phyloP scores from a whole-genome alignment of 2,797 vertebrate genomes.

The Squalus acanthias region DNA sequence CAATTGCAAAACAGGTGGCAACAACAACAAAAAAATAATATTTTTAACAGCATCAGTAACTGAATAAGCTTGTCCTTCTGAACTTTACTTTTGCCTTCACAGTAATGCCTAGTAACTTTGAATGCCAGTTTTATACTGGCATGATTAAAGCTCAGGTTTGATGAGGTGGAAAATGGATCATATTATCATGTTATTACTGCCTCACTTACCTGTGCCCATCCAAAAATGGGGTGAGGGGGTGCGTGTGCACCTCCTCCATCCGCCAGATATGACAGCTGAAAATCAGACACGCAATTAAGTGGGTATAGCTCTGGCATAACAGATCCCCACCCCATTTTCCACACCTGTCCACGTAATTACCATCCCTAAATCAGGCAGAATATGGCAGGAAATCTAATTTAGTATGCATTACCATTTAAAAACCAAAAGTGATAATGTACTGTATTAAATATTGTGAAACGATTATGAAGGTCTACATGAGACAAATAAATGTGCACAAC shows the following conservation, averaged over 20 bases:
- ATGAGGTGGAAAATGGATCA: background rate
- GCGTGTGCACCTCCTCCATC: background rate
- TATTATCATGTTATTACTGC: background rate
- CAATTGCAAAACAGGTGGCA: background rate
- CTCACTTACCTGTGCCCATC: background rate
- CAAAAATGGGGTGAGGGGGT: background rate
- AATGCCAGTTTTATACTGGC: background rate
- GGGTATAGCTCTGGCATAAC: background rate
- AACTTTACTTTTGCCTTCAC: background rate
- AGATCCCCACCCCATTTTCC: background rate
- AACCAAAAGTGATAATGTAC: background rate
- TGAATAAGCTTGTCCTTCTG: background rate
- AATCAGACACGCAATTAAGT: background rate
- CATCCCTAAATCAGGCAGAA: background rate
- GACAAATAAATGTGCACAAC: background rate
- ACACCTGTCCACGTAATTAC: background rate
- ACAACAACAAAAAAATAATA: background rate
- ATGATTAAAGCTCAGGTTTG: background rate
- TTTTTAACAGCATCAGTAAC: background rate
- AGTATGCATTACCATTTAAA: background rate
- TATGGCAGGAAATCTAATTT: background rate
- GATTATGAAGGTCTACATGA: background rate
- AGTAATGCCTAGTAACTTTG: background rate
- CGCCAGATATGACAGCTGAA: background rate
- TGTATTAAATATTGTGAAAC: background rate